A percentile compares a stretch with the other conserved stretches of the same genome.
Conservation (phyloP, 2,888 invertebrate genomes). For the Chalcosyrphus nemorum region DNA sequence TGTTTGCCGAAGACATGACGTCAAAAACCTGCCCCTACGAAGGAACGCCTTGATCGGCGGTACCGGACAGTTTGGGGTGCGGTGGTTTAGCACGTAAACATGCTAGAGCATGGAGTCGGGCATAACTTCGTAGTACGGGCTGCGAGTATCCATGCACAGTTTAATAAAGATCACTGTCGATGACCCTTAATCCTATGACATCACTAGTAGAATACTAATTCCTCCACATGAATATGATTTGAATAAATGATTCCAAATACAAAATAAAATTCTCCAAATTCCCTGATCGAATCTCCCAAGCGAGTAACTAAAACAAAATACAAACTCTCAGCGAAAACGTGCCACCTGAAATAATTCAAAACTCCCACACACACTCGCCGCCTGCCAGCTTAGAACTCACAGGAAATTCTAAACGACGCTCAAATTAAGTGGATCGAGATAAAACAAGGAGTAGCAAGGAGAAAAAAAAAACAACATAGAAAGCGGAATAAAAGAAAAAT, state of each 20-base stretch:
- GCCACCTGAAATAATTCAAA: not conserved
- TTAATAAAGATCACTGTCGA: too few species aligned
- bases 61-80: too few species aligned
- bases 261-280: not conserved
- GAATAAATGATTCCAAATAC: not conserved
- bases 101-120: too few species aligned
- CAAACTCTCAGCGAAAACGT: not conserved
- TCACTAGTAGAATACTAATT: too few species aligned
- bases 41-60: too few species aligned
- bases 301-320: not conserved
- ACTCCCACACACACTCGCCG: too few species aligned
- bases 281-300: not conserved
- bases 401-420: constrained; percentile 5
- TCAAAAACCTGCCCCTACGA: too few species aligned
- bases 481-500: constrained; percentile 3
- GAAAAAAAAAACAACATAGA: not conserved
- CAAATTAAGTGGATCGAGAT: constrained; percentile 10
- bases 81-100: too few species aligned
- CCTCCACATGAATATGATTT: not conserved
- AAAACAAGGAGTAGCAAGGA: not conserved
- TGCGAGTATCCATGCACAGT: too few species aligned
- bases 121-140: too few species aligned
- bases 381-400: not conserved
- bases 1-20: too few species aligned
- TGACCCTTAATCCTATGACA: too few species aligned